Percentiles rank a stretch among this genome's conserved stretches.
Evolutionary conservation across 1,140 invertebrate genomes (phyloP).

Genomic region (Diuraphis noxia): DNA sequence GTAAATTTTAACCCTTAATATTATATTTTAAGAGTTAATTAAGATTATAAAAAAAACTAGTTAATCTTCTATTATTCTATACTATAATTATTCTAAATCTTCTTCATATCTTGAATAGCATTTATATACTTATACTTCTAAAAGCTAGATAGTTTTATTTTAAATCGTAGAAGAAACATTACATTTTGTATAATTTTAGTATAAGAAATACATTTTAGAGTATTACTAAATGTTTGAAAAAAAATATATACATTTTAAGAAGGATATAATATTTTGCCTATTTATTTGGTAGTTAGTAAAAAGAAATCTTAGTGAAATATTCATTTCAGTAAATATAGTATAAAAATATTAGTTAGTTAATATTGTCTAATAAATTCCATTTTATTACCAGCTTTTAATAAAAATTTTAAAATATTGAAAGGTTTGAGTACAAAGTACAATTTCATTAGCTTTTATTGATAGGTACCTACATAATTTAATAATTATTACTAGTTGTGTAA

Average conservation of each 20-base stretch:
- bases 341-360: no score
- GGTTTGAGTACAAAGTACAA: neutral
- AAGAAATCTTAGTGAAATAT: no score
- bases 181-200: neutral
- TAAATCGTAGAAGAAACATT: neutral
- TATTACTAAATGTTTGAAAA: neutral
- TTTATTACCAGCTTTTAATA: no score
- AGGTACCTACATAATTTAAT: no score
- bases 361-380: no score
- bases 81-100: neutral
- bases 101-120: neutral
- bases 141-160: neutral
- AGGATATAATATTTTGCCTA: neutral
- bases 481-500: no score
- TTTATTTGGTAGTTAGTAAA: no score
- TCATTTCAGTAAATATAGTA: no score
- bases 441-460: no score
- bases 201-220: neutral
- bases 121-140: neutral
- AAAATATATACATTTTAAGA: neutral
- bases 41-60: neutral
- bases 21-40: conserved; percentile 24
- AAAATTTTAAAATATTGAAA: no score
- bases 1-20: conserved; percentile 10
- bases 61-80: neutral